Conservation (phyloP, 2,113 vertebrate species). For the Rhinolophus sinicus region DNA sequence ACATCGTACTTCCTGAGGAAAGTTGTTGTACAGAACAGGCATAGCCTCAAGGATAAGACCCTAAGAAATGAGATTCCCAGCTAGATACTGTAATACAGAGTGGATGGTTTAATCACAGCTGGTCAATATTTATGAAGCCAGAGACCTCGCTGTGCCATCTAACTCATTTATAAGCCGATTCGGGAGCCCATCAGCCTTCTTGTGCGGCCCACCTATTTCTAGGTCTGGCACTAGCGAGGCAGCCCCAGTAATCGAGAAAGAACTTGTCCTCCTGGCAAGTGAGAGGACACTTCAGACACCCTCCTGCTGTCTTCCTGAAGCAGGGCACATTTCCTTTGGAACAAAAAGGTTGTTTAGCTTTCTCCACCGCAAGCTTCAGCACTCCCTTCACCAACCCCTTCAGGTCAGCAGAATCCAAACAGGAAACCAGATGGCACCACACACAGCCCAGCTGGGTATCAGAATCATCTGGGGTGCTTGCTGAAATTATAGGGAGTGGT, state of each 20-base stretch:
- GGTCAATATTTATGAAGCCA: slow-evolving; percentile 70
- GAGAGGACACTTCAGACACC: background rate
- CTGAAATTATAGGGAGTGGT: background rate
- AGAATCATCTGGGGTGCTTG: background rate
- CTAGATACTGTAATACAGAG: slow-evolving; percentile 1
- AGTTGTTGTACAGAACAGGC: background rate
- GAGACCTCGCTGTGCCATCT: slow-evolving; percentile 41
- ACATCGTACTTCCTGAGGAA: background rate
- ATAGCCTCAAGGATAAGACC: background rate
- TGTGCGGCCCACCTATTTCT: slow-evolving; percentile 45
- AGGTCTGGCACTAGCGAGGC: background rate
- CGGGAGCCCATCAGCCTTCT: slow-evolving; percentile 28
- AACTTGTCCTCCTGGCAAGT: background rate
- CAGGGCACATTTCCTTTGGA: background rate
- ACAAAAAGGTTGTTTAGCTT: slow-evolving; percentile 30
- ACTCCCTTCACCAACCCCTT: background rate
- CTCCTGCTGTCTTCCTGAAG: background rate
- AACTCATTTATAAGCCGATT: slow-evolving; percentile 65
- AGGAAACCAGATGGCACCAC: background rate
- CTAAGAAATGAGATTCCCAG: slow-evolving; percentile 51
- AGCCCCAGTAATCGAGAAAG: background rate
- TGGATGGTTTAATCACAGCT: slow-evolving; percentile 59
- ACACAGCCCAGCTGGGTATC: background rate
- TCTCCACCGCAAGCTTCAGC: background rate
- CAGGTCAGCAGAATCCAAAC: background rate